Base-by-base conservation (phyloP, 2,797 vertebrate species). In the Myripristis jacobus region DNA sequence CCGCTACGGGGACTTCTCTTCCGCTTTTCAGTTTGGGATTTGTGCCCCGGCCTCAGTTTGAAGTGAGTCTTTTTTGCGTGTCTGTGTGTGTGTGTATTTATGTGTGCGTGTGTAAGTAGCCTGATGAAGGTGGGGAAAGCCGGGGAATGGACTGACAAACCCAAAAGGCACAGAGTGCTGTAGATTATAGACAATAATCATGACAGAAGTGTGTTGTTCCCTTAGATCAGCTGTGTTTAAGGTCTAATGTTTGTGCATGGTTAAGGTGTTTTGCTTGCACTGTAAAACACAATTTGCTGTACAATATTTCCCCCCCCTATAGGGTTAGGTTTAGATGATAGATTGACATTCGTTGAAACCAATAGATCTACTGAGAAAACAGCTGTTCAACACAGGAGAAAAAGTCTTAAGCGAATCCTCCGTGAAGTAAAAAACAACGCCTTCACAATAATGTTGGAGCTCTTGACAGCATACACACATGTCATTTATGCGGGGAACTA, bases 11-110 rank as follows among this genome's bases (percentile, higher is more conserved):
- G 87, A 89, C 71, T 62, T 29, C 9, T 31, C 24, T 58, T 61
- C 48, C 22, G 34, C 58, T 55, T 61, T 18, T 73, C 72, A 46
- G 73, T 47, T 54, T 67, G 75, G 66, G 89, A 92, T 50, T 53
- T 66, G 70, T 69, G 59, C 82, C 81, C 83, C 68, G 75, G 73
- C 78, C 73, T 82, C 70, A 67, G 47, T 78, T 72, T 80, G 86
- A 92, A 78, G 92, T 92, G 90, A 93, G 93, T 93, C 83, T 86
- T 82, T 68, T 65, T 73, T 66, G 60, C n/a, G n/a, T n/a, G n/a
- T n/a, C n/a, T n/a, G n/a, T 56, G 57, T 63, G 56, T 48, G 48
- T 19, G 57, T n/a, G n/a, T n/a, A n/a, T n/a, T n/a, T n/a, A n/a
- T 72, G 44, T 47, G n/a, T 47, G 54, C 73, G 62, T 47, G 69